A percentile compares a stretch with the other conserved stretches of the same genome.
phyloP scores from a whole-genome alignment of 2,888 invertebrate species.

The Oscheius sp. region DNA sequence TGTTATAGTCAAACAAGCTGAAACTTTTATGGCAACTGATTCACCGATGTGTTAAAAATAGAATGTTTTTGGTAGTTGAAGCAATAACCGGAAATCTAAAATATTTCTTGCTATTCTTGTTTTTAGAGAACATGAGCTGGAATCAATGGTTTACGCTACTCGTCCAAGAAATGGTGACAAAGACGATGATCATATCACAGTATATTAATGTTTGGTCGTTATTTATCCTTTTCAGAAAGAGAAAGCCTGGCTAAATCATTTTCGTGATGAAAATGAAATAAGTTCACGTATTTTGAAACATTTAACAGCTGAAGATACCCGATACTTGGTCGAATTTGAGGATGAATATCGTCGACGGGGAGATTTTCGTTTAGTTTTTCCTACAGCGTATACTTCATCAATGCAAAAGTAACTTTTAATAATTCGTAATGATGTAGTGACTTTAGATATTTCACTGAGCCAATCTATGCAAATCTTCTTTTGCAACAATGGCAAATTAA shows the following conservation, averaged over 20 bases:
- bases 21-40: too few relatives aligned
- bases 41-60: too few relatives aligned
- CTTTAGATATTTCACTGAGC: slow-evolving; percentile 70
- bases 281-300: slow-evolving; percentile 42
- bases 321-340: slow-evolving; percentile 55
- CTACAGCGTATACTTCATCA: slow-evolving; percentile 66
- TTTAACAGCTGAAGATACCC: slow-evolving; percentile 55
- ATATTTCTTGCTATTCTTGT: background rate
- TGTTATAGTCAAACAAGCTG: too few relatives aligned
- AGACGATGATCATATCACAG: slow-evolving; percentile 37
- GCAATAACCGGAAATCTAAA: background rate
- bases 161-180: slow-evolving; percentile 46
- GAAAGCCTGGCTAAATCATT: slow-evolving; percentile 38
- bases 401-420: slow-evolving; percentile 13
- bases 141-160: slow-evolving; percentile 34
- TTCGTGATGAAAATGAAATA: slow-evolving; percentile 25
- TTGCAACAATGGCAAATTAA: slow-evolving; percentile 62
- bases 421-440: background rate
- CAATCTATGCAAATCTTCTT: slow-evolving; percentile 62
- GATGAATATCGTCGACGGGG: slow-evolving; percentile 60
- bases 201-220: background rate
- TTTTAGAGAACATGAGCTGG: slow-evolving; percentile 33
- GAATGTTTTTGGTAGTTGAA: too few relatives aligned
- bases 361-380: slow-evolving; percentile 73
- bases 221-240: slow-evolving; percentile 35